A percentile compares a stretch with the other conserved stretches of the same genome.
These are phyloP conservation scores for Papilio dardanus DNA, from an alignment of 1,140 invertebrate species.

Conservation along the genomic window DNA sequence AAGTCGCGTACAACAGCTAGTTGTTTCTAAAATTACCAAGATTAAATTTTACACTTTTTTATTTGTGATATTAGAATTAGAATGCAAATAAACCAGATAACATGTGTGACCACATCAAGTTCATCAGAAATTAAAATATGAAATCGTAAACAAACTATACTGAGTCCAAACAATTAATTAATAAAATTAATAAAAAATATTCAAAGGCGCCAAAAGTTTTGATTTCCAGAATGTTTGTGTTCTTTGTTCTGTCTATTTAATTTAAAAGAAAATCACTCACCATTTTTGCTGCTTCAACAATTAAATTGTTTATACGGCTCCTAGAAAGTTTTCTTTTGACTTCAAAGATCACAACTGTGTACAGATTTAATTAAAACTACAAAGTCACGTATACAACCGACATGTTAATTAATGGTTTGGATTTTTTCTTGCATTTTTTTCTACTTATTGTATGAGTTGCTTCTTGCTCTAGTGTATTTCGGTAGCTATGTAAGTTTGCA, in stretches of 20 bases:
- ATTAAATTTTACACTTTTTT: too few species aligned
- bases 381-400: not conserved
- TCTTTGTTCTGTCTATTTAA: not conserved
- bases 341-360: not conserved
- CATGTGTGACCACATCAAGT: too few species aligned
- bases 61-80: too few species aligned
- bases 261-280: not conserved
- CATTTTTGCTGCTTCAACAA: slow-evolving; percentile 7
- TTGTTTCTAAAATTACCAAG: too few species aligned
- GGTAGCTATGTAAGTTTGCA: not conserved
- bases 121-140: not conserved
- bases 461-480: not conserved
- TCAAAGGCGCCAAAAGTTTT: not conserved
- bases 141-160: not conserved
- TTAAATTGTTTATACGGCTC: slow-evolving; percentile 6
- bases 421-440: not conserved
- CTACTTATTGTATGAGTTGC: not conserved
- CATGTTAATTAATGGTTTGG: not conserved
- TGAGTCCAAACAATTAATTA: not conserved
- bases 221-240: not conserved
- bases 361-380: slow-evolving; percentile 8
- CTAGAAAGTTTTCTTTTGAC: not conserved
- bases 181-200: too few species aligned
- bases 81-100: too few species aligned
- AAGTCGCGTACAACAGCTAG: too few species aligned